Evolutionary conservation across 2,113 vertebrate species (phyloP).

Genomic region (Turnix velox): DNA sequence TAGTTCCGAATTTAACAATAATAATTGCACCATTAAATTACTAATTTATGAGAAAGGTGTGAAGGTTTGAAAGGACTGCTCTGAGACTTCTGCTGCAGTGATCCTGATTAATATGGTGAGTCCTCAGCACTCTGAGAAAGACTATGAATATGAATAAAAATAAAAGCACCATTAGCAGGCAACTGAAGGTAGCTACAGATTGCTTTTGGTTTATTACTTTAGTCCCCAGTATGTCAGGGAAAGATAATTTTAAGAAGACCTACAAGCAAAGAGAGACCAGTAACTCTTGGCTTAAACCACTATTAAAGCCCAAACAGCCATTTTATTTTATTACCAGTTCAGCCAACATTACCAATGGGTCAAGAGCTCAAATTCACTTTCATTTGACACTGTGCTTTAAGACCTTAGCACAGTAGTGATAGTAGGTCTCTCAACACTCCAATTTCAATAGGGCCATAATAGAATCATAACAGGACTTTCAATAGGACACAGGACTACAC

Average conservation of each 20-base stretch:
- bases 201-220: not conserved
- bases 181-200: not conserved
- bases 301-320: conserved; percentile 31
- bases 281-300: not conserved
- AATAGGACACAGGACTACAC: fast-evolving
- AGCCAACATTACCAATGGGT: not conserved
- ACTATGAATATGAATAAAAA: not conserved
- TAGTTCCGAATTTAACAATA: not conserved
- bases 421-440: not conserved
- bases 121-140: not conserved
- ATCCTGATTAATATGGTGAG: not conserved
- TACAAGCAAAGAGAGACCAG: not conserved
- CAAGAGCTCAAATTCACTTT: conserved; percentile 31
- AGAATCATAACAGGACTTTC: not conserved
- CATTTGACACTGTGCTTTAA: not conserved
- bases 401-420: not conserved
- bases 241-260: conserved; percentile 10
- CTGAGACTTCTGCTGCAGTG: not conserved
- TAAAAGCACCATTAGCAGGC: not conserved
- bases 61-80: not conserved
- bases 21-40: not conserved
- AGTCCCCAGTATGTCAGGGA: not conserved
- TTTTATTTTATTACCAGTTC: conserved; percentile 54
- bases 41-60: not conserved
- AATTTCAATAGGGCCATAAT: not conserved